These are phyloP conservation scores for Xylocopa sonorina DNA, from an alignment of 1,140 invertebrate species.

Conservation along the genomic window DNA sequence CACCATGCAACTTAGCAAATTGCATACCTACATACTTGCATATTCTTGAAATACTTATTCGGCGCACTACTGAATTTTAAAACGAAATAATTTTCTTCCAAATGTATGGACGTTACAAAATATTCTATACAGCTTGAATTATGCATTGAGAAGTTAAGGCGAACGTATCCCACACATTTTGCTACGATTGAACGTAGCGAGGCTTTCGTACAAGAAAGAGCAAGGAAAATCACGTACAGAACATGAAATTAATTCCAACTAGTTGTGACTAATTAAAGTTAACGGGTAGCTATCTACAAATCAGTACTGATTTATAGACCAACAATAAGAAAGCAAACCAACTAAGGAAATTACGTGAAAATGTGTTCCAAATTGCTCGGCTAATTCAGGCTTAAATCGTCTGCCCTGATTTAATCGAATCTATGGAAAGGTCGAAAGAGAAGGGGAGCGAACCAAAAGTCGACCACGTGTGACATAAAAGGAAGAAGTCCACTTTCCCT, in stretches of 20 bases:
- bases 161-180: too few relatives aligned
- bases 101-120: too few relatives aligned
- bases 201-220: neutral
- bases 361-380: too few relatives aligned
- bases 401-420: neutral
- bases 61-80: too few relatives aligned
- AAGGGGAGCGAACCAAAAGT: conserved; percentile 22
- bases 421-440: neutral
- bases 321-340: neutral
- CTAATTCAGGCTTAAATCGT: too few relatives aligned
- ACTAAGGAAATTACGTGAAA: neutral
- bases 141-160: too few relatives aligned
- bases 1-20: too few relatives aligned
- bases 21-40: too few relatives aligned
- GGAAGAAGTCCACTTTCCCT: conserved; percentile 42
- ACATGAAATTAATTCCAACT: neutral
- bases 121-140: too few relatives aligned
- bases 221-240: neutral
- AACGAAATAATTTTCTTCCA: too few relatives aligned
- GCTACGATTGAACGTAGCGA: neutral
- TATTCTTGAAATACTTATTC: too few relatives aligned
- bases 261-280: neutral
- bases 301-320: neutral
- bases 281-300: too few relatives aligned
- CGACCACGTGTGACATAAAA: conserved; percentile 39